A percentile compares a stretch with the other conserved stretches of the same genome.
These are phyloP conservation scores for Epinephelus malabaricus DNA, from an alignment of 2,797 vertebrate species.

Conservation along the genomic window DNA sequence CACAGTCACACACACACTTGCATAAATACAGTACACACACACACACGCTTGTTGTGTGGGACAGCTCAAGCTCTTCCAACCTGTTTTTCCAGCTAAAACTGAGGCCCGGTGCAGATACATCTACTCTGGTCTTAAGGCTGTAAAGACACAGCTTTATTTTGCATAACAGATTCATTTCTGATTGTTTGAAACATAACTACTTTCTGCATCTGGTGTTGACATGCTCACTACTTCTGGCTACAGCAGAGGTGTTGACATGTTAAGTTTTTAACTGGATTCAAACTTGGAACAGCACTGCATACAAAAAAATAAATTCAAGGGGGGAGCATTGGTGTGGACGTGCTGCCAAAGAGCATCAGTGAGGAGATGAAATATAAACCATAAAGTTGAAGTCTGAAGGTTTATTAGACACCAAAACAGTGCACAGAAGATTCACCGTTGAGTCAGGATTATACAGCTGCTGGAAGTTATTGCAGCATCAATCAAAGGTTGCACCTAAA, in stretches of 20 bases:
- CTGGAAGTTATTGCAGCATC: neutral
- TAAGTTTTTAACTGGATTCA: neutral
- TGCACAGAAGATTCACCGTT: neutral
- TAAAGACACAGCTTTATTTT: neutral
- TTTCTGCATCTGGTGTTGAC: neutral
- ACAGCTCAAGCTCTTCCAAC: slow-evolving; percentile 47
- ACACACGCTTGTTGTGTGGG: slow-evolving; percentile 34
- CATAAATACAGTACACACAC: neutral
- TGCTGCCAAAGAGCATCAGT: neutral
- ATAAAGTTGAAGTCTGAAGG: neutral
- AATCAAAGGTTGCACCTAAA: neutral
- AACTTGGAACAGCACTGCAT: neutral
- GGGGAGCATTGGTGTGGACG: neutral
- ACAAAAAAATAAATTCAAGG: neutral
- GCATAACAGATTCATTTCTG: neutral
- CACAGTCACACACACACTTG: neutral
- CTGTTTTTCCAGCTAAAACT: slow-evolving; percentile 52
- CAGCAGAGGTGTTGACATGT: neutral
- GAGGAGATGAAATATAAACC: slow-evolving; percentile 9
- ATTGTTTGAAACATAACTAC: neutral
- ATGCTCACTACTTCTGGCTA: neutral
- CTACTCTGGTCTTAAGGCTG: slow-evolving; percentile 10
- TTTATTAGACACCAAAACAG: neutral
- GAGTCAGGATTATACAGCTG: neutral
- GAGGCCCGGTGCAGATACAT: neutral